Evolutionary conservation across 2,888 invertebrate genomes (phyloP).

Genomic region (Scelioninae gen. 1): DNA sequence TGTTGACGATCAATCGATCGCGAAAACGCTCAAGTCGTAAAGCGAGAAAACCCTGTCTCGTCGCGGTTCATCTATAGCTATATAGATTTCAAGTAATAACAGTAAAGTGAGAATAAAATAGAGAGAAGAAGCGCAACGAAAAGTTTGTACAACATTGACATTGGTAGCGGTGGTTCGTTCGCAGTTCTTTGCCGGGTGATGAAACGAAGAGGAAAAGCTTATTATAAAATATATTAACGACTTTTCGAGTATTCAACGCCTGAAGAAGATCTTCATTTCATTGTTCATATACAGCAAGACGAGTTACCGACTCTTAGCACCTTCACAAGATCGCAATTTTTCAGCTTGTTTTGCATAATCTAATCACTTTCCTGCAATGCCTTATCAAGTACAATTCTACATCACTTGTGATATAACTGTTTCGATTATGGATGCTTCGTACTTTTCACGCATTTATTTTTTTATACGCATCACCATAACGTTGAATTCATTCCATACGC

Average conservation of each 20-base stretch:
- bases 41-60: conserved; percentile 44
- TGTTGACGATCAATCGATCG: conserved; percentile 63
- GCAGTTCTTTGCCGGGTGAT: conserved; percentile 53
- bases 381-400: conserved; percentile 51
- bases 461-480: background rate
- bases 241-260: conserved; percentile 46
- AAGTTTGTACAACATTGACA: conserved; percentile 64
- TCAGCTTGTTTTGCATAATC: conserved; percentile 78
- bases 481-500: background rate
- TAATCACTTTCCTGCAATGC: conserved; percentile 70
- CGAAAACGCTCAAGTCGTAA: conserved; percentile 46
- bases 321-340: conserved; percentile 73
- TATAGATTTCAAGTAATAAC: conserved; percentile 64
- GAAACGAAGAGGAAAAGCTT: conserved; percentile 65
- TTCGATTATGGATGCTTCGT: conserved; percentile 30
- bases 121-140: conserved; percentile 56
- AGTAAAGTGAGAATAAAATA: conserved; percentile 68
- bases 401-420: conserved; percentile 28
- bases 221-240: conserved; percentile 70
- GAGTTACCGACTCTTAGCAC: conserved; percentile 44
- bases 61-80: conserved; percentile 45
- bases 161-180: conserved; percentile 47
- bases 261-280: conserved; percentile 49
- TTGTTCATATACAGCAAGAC: conserved; percentile 53
- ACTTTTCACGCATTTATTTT: background rate